These are phyloP conservation scores for Ptyas mucosa DNA, from an alignment of 2,113 vertebrate species.

Conservation along the genomic window DNA sequence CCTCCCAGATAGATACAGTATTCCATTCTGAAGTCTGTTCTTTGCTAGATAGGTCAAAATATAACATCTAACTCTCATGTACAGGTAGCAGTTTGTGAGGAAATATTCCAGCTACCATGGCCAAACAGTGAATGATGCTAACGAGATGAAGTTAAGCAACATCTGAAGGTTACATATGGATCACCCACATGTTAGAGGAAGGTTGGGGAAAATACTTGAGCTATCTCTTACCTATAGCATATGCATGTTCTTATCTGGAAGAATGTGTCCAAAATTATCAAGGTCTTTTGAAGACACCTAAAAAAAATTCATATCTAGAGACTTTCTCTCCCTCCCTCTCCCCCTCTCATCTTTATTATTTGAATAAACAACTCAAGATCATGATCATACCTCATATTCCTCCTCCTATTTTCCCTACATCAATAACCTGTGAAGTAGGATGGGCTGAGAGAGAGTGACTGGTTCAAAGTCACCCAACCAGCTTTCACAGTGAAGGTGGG, in stretches of 20 bases:
- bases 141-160: not conserved
- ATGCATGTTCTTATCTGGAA: not conserved
- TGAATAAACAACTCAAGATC: not conserved
- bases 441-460: not conserved
- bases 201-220: not conserved
- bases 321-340: rapidly evolving
- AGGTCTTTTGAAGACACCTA: not conserved
- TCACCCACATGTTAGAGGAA: not conserved
- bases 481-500: not conserved
- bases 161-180: not conserved
- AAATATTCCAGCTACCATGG: not conserved
- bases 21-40: not conserved
- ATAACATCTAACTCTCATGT: not conserved
- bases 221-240: not conserved
- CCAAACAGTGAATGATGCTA: not conserved
- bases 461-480: not conserved
- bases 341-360: not conserved
- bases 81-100: not conserved
- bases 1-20: not conserved
- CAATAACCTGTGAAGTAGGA: not conserved
- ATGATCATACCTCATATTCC: not conserved
- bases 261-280: not conserved
- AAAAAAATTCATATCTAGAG: not conserved
- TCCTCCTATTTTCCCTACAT: not conserved
- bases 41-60: not conserved